Evolutionary conservation across 2,797 vertebrate species (phyloP).

Genomic region (Trachops cirrhosus): DNA sequence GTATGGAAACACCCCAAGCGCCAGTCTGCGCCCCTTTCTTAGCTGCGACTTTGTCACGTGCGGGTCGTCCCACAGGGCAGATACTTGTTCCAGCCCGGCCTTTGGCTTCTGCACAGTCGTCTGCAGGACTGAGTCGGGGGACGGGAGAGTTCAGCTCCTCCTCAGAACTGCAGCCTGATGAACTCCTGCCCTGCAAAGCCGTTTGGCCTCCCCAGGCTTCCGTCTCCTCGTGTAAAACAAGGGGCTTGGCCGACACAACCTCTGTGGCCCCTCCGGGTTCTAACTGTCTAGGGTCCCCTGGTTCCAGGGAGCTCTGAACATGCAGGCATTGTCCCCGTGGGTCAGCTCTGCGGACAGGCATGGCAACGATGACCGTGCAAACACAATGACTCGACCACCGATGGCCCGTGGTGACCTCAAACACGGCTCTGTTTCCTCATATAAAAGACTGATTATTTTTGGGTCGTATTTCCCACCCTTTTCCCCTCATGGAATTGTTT

Average conservation of each 20-base stretch:
- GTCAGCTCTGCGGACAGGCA: fast-evolving
- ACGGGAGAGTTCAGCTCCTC: background rate
- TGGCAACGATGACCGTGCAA: fast-evolving
- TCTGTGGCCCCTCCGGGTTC: no score
- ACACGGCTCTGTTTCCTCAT: fast-evolving
- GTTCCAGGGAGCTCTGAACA: background rate
- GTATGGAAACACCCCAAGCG: no score
- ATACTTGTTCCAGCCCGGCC: fast-evolving
- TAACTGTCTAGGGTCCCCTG: no score
- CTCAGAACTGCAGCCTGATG: fast-evolving
- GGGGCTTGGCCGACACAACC: fast-evolving
- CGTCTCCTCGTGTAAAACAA: background rate
- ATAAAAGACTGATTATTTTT: background rate
- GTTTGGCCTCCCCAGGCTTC: background rate
- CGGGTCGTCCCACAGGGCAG: fast-evolving
- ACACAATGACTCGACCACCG: fast-evolving
- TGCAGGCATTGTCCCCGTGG: no score
- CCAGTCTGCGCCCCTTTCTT: background rate
- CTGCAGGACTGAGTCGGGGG: background rate
- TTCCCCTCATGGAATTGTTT: background rate
- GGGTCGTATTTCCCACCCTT: no score
- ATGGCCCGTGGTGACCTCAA: no score
- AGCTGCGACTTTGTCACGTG: no score
- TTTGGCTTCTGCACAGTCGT: fast-evolving
- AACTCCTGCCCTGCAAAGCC: no score